These are phyloP conservation scores for Synanthedon vespiformis DNA, from an alignment of 2,888 invertebrate species.

Conservation along the genomic window DNA sequence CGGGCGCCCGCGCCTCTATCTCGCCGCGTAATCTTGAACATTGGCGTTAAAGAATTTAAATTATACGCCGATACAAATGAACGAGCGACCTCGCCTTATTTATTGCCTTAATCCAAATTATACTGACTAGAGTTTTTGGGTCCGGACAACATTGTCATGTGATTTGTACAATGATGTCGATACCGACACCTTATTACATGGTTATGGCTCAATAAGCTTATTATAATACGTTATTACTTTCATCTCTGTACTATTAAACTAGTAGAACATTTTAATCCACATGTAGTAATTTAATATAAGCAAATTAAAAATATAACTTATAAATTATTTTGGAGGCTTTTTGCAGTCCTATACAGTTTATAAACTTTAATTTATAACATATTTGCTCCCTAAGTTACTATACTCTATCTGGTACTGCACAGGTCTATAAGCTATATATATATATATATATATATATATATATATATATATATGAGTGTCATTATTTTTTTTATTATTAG, in stretches of 20 bases:
- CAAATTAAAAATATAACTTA: no score
- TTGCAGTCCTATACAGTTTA: no score
- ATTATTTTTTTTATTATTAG: no score
- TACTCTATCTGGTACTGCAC: no score
- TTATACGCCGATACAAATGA: slow-evolving; percentile 70
- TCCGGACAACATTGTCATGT: slow-evolving; percentile 49
- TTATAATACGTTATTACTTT: neutral
- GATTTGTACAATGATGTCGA: slow-evolving; percentile 43
- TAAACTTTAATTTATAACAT: no score
- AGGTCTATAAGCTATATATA: no score
- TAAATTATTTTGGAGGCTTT: no score
- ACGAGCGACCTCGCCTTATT: slow-evolving; percentile 62
- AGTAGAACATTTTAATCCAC: neutral
- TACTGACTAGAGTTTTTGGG: slow-evolving; percentile 60
- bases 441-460: no score
- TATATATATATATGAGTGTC: no score
- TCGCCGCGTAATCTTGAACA: slow-evolving; percentile 67
- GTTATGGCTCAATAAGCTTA: slow-evolving; percentile 2
- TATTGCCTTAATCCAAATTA: slow-evolving; percentile 67
- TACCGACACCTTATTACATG: slow-evolving; percentile 21
- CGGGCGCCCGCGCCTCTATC: slow-evolving; percentile 66
- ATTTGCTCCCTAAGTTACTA: no score
- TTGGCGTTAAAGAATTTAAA: slow-evolving; percentile 72
- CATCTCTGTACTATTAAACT: neutral
- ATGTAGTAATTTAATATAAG: no score